phyloP scores from a whole-genome alignment of 2,888 invertebrate species.

The Philereme vetulata region DNA sequence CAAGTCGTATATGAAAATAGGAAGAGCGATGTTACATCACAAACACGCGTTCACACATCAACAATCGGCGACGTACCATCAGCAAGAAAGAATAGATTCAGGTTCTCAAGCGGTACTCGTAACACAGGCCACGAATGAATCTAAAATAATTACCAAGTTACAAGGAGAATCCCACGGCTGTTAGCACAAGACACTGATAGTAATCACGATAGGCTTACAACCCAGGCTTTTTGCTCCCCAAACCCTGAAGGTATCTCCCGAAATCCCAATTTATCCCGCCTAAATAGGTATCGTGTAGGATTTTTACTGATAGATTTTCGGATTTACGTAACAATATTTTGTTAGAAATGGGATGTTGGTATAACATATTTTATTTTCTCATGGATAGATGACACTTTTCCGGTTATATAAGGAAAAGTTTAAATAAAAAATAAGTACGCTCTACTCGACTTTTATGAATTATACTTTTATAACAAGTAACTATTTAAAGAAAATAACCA shows the following conservation, averaged over 20 bases:
- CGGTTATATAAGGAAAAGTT: slow-evolving; percentile 3
- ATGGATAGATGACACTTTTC: slow-evolving; percentile 5
- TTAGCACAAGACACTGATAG: slow-evolving; percentile 31
- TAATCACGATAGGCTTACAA: slow-evolving; percentile 31
- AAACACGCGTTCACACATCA: neutral
- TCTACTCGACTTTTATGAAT: too few species aligned
- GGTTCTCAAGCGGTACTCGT: neutral
- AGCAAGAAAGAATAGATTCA: neutral
- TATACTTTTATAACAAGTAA: too few species aligned
- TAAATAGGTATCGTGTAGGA: slow-evolving; percentile 47
- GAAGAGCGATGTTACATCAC: too few species aligned
- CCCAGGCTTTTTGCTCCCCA: slow-evolving; percentile 39
- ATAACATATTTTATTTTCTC: slow-evolving; percentile 7
- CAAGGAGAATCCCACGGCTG: slow-evolving; percentile 20
- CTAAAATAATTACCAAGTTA: slow-evolving; percentile 20
- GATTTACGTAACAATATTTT: slow-evolving; percentile 33
- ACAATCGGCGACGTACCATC: neutral
- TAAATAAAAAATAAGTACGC: neutral
- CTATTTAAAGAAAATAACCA: too few species aligned
- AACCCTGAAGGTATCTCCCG: slow-evolving; percentile 41
- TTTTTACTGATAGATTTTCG: slow-evolving; percentile 34
- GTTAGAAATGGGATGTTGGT: slow-evolving; percentile 17
- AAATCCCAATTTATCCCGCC: slow-evolving; percentile 49
- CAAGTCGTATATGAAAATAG: too few species aligned
- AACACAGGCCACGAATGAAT: neutral